Evolutionary conservation across 2,888 invertebrate species (phyloP).

Genomic region (Leptinotarsa tumamoca): DNA sequence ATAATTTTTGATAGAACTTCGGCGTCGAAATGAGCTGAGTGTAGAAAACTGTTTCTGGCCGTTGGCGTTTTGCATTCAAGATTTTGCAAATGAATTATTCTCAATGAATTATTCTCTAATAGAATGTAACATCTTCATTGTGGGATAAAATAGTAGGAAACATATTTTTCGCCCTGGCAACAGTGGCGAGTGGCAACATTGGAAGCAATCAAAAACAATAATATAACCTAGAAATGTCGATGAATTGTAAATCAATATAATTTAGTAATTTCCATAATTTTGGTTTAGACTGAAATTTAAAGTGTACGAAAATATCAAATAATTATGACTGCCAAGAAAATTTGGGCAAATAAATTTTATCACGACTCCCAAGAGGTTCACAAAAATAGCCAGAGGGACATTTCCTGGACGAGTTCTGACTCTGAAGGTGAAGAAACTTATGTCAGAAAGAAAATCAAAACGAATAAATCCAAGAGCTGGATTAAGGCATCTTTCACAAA

Average conservation of each 20-base stretch:
- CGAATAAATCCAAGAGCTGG: constrained; percentile 26
- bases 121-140: no score
- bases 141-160: no score
- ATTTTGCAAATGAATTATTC: no score
- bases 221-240: background rate
- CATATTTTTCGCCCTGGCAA: no score
- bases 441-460: constrained; percentile 20
- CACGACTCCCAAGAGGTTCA: constrained; percentile 33
- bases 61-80: no score
- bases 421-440: constrained; percentile 44
- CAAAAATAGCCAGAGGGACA: constrained; percentile 41
- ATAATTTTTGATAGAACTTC: no score
- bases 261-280: background rate
- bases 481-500: constrained; percentile 24
- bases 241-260: no score
- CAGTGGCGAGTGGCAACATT: no score
- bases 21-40: no score
- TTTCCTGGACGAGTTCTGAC: constrained; percentile 54
- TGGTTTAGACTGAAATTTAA: background rate
- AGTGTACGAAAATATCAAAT: background rate
- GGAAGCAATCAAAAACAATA: no score
- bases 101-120: no score
- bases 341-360: constrained; percentile 10
- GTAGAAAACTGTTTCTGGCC: no score
- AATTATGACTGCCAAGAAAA: constrained; percentile 36